phyloP scores from a whole-genome alignment of 2,797 vertebrate genomes.

The Pantherophis vulpinus region DNA sequence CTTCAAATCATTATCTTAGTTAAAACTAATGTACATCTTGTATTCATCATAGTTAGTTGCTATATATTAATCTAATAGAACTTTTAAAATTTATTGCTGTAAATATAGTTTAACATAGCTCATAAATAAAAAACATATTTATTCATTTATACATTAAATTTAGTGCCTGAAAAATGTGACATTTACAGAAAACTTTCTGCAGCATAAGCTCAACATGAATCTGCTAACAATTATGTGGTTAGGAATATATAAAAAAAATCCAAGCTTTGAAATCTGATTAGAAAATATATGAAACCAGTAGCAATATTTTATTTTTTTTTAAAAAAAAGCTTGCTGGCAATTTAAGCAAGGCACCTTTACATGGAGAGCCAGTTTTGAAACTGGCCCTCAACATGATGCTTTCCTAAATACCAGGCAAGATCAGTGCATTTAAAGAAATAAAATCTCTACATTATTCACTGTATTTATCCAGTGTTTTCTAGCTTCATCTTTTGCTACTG shows the following conservation, averaged over 20 bases:
- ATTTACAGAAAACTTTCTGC: not conserved
- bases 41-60: not conserved
- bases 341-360: not conserved
- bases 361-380: not conserved
- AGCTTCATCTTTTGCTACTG: not conserved
- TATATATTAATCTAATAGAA: not conserved
- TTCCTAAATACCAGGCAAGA: not conserved
- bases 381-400: not conserved
- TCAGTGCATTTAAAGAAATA: not conserved
- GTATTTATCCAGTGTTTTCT: not conserved
- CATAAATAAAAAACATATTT: not conserved
- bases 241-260: not conserved
- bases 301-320: not conserved
- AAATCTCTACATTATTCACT: not conserved
- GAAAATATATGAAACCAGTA: not conserved
- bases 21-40: not conserved
- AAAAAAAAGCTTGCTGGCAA: not conserved
- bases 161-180: not conserved
- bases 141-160: not conserved
- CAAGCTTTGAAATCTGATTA: not conserved
- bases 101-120: not conserved
- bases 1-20: not conserved
- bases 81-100: not conserved
- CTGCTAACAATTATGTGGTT: constrained; percentile 26
- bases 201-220: not conserved